Base-by-base conservation (phyloP, 2,888 invertebrate genomes). In the Heliconius charithonia region DNA sequence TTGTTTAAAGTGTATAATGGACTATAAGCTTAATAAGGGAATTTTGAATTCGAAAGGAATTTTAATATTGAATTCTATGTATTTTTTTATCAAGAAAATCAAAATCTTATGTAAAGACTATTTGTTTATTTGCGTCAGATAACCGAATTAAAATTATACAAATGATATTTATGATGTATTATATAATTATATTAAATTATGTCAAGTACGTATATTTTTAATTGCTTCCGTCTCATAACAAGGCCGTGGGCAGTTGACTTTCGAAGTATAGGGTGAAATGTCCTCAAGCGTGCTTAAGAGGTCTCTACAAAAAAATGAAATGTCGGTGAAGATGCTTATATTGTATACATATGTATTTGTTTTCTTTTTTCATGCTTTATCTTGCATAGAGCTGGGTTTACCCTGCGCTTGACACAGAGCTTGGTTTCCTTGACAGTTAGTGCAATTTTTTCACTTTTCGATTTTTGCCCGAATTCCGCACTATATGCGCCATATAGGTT, bases 161-260 rank as follows among this genome's bases (percentile, higher is more conserved):
- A 51, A 51, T 22, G 51, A 22, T 51, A n/a, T n/a, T 59, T n/a
- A 51, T 51, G 6, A 19, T 19, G 3, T 19, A 51, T 45, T 13
- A 51, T 19, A 19, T 41, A 37, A 0, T n/a, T 41, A 41, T 67
- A 41, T 67, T 37, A 10, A 25, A 45, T 69, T 63, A 65, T 65
- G 63, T 74, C 65, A 74, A 74, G 45, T 45, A 12, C 13, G 41
- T 63, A 45, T 45, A 65, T 65, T 65, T 27, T 63, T 74, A 63
- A 74, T 74, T 74, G 62, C 74, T 74, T 74, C 74, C 74, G 63
- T 27, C 41, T 63, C 41, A 74, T 45, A 65, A 63, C 77, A 78
- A 78, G 77, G 77, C 25, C 67, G 62, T 59, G 66, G 41, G 25
- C 67, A 66, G 73, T 78, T 78, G 73, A 69, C 77, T 41, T 56